Evolutionary conservation across 2,113 vertebrate genomes (phyloP).

Genomic region (Poeciliopsis occidentalis): DNA sequence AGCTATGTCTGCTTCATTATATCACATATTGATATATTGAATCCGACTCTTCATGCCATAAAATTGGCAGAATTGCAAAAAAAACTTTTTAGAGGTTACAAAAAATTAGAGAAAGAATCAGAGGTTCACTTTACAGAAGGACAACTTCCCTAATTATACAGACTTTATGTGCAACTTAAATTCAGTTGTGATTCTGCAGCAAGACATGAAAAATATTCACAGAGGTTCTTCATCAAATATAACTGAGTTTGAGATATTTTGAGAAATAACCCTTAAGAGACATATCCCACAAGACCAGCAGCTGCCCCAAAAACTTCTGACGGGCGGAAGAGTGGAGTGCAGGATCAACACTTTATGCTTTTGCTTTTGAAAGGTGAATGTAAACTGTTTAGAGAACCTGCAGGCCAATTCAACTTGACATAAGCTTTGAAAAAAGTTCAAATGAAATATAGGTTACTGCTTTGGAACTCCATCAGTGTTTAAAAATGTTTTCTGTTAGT

Average conservation of each 20-base stretch:
- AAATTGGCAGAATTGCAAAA: background rate
- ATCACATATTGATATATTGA: background rate
- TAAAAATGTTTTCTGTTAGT: background rate
- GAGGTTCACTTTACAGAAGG: no score
- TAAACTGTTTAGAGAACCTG: constrained; percentile 32
- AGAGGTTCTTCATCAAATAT: no score
- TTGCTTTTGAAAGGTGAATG: constrained; percentile 57
- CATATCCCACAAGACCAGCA: no score
- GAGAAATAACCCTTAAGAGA: no score
- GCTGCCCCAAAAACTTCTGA: constrained; percentile 1
- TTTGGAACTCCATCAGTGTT: background rate
- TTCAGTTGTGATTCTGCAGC: no score
- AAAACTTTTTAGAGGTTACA: background rate
- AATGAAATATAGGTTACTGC: background rate
- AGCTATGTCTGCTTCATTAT: background rate
- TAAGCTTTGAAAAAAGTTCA: background rate
- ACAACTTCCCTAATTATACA: background rate
- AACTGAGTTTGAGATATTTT: no score
- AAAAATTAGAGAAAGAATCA: background rate
- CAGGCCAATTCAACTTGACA: constrained; percentile 22
- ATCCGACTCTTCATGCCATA: background rate
- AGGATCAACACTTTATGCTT: constrained; percentile 48
- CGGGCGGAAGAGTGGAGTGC: constrained; percentile 25
- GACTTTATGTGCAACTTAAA: background rate
- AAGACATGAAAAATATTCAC: background rate